Conservation (phyloP, 2,888 invertebrate genomes). For the Urechis unicinctus region DNA sequence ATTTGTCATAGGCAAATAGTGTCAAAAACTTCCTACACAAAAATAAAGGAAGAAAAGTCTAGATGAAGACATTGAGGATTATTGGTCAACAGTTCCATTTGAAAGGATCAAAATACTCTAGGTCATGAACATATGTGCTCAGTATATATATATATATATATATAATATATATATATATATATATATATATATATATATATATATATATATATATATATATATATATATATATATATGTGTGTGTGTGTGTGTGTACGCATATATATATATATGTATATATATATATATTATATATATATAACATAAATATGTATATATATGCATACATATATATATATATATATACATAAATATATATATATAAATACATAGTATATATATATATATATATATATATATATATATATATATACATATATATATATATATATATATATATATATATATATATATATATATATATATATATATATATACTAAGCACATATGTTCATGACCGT, state of each 20-base stretch:
- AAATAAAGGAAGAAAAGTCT: too few relatives aligned
- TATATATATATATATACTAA: background rate
- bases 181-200: constrained; percentile 2
- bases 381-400: background rate
- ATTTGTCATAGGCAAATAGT: too few relatives aligned
- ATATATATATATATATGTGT: background rate
- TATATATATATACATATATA: background rate
- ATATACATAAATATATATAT: too few relatives aligned
- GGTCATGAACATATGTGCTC: too few relatives aligned
- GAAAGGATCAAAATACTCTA: too few relatives aligned
- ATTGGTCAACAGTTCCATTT: too few relatives aligned
- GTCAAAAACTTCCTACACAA: too few relatives aligned
- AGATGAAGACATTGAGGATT: too few relatives aligned
- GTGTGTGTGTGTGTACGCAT: background rate
- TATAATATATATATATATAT: constrained; percentile 1
- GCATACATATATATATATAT: background rate
- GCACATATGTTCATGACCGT: background rate
- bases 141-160: too few relatives aligned
- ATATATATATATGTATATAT: constrained; percentile 2
- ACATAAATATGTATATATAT: too few relatives aligned
- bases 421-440: background rate
- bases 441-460: background rate
- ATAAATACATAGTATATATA: too few relatives aligned
- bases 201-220: background rate
- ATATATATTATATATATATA: background rate